Conservation (phyloP, 2,797 vertebrate genomes). For the Amblyraja radiata region DNA sequence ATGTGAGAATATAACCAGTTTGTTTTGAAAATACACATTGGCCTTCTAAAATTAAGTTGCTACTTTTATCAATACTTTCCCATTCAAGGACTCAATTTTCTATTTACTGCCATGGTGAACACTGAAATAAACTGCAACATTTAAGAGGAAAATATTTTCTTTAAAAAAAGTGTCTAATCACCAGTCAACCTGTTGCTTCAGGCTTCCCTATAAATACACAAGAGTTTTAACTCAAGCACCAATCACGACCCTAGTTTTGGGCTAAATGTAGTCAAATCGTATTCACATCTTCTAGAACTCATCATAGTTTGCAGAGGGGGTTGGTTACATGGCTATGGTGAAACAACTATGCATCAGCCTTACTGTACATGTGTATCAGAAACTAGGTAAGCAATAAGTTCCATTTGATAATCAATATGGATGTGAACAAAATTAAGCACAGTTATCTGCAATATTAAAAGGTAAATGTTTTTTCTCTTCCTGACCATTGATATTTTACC, state of each 20-base stretch:
- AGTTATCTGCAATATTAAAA: slow-evolving; percentile 3
- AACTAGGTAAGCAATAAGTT: neutral
- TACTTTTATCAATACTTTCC: neutral
- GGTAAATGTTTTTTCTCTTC: neutral
- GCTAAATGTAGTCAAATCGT: neutral
- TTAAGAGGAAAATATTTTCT: neutral
- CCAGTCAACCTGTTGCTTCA: neutral
- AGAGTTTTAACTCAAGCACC: slow-evolving; percentile 33
- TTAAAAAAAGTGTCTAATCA: neutral
- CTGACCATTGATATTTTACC: neutral
- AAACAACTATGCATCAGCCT: slow-evolving; percentile 7
- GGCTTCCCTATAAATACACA: slow-evolving; percentile 27
- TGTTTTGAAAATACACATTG: neutral
- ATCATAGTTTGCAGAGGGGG: slow-evolving; percentile 4
- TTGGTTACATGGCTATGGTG: neutral
- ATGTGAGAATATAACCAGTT: neutral
- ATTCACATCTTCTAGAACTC: slow-evolving; percentile 20
- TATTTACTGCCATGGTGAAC: neutral
- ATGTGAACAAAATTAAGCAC: slow-evolving; percentile 6
- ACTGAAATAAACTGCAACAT: neutral
- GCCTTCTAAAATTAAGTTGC: neutral
- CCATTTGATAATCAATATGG: neutral
- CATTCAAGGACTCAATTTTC: slow-evolving; percentile 16
- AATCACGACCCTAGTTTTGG: neutral
- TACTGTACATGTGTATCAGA: slow-evolving; percentile 11